These are phyloP conservation scores for Enteromius radiatus DNA, from an alignment of 2,797 vertebrate species.

Conservation along the genomic window DNA sequence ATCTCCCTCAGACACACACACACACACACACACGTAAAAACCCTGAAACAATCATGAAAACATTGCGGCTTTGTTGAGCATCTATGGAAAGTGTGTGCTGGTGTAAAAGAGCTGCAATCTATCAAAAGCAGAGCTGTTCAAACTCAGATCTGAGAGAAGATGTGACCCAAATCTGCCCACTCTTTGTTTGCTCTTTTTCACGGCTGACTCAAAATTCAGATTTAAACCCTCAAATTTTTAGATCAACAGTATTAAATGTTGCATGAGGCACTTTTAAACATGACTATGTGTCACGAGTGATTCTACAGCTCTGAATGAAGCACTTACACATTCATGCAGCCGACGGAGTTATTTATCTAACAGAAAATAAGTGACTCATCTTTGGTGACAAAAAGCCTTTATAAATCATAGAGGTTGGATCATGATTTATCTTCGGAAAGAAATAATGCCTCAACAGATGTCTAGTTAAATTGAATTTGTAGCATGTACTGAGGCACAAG, in stretches of 20 bases:
- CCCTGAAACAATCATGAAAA: neutral
- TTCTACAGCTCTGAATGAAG: neutral
- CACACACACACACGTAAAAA: neutral
- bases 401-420: neutral
- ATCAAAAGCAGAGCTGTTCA: neutral
- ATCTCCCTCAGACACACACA: neutral
- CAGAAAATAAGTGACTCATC: constrained; percentile 17
- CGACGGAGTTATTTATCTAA: neutral
- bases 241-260: neutral
- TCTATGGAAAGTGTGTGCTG: neutral
- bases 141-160: constrained; percentile 2
- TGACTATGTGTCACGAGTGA: neutral
- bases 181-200: constrained; percentile 3
- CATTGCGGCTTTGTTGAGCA: neutral
- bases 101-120: constrained; percentile 13
- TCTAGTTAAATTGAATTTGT: neutral
- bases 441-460: constrained; percentile 5
- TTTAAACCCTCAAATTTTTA: neutral
- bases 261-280: constrained; percentile 4
- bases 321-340: neutral
- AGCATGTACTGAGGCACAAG: neutral
- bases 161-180: neutral
- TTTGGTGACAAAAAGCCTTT: constrained; percentile 31
- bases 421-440: neutral
- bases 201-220: neutral